phyloP scores from a whole-genome alignment of 2,113 vertebrate species.

The Tetrax tetrax region DNA sequence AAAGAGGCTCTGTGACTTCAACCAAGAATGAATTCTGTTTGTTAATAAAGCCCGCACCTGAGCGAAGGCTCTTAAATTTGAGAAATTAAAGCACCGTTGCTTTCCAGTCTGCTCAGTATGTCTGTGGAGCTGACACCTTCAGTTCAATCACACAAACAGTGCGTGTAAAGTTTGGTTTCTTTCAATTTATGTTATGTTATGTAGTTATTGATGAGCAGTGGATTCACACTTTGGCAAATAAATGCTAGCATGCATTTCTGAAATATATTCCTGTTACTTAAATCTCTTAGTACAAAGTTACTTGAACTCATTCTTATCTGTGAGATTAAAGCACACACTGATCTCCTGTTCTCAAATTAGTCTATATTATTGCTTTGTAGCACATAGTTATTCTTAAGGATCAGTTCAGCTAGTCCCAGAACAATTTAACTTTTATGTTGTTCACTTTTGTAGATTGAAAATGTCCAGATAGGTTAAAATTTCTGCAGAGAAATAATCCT shows the following conservation, averaged over 20 bases:
- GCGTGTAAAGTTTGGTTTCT: accelerated
- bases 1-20: neutral
- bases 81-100: neutral
- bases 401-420: neutral
- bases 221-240: neutral
- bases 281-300: neutral
- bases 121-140: neutral
- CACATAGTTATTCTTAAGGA: accelerated
- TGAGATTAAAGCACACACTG: neutral
- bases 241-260: neutral
- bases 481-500: neutral
- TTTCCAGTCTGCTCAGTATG: accelerated
- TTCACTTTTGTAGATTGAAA: constrained; percentile 54
- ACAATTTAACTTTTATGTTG: neutral
- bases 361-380: neutral
- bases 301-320: neutral
- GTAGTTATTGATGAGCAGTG: neutral
- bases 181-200: accelerated
- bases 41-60: accelerated
- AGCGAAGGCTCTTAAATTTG: neutral
- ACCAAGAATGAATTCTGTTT: accelerated
- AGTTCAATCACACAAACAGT: accelerated
- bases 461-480: neutral
- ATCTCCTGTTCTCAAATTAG: neutral
- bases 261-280: neutral